These are phyloP conservation scores for Pseudorhombus dupliciocellatus DNA, from an alignment of 2,113 vertebrate genomes.

Conservation along the genomic window DNA sequence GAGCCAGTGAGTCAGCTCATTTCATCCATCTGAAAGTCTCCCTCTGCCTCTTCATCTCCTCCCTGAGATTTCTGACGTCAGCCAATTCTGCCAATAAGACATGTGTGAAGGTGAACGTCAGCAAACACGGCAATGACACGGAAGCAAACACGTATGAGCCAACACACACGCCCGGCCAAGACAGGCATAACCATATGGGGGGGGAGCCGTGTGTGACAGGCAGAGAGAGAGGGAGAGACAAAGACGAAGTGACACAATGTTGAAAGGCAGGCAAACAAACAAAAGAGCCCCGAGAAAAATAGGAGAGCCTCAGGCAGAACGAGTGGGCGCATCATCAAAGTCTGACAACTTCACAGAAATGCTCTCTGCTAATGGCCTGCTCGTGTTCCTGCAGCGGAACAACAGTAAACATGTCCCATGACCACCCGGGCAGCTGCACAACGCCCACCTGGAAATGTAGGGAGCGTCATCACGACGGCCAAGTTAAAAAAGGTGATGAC, in stretches of 20 bases:
- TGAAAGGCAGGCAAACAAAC: slow-evolving; percentile 40
- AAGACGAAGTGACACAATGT: slow-evolving; percentile 64
- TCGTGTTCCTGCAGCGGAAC: slow-evolving; percentile 25
- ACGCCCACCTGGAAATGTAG: slow-evolving; percentile 17
- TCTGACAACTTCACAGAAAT: slow-evolving; percentile 41
- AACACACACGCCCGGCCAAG: slow-evolving; percentile 32
- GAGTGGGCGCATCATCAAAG: slow-evolving; percentile 59
- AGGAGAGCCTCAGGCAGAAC: slow-evolving; percentile 22
- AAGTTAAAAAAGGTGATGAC: slow-evolving; percentile 23
- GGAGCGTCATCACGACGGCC: slow-evolving; percentile 8
- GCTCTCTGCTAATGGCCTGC: slow-evolving; percentile 39
- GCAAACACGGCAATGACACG: slow-evolving; percentile 34
- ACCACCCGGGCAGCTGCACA: slow-evolving; percentile 33
- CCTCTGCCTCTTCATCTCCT: slow-evolving; percentile 10
- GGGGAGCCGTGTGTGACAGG: slow-evolving; percentile 27
- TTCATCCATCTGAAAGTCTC: slow-evolving; percentile 15
- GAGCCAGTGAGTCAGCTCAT: slow-evolving; percentile 1
- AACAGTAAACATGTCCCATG: slow-evolving; percentile 18
- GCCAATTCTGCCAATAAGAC: slow-evolving; percentile 37
- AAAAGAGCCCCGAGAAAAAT: slow-evolving; percentile 42
- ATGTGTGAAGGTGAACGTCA: slow-evolving; percentile 62
- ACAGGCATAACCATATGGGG: slow-evolving; percentile 37
- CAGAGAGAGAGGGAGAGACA: slow-evolving; percentile 34
- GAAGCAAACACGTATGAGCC: slow-evolving; percentile 18
- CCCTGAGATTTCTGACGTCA: slow-evolving; percentile 40